Percentiles rank a stretch among this genome's conserved stretches.
Conservation (phyloP, 2,113 vertebrate genomes). For the Xenus cinereus region DNA sequence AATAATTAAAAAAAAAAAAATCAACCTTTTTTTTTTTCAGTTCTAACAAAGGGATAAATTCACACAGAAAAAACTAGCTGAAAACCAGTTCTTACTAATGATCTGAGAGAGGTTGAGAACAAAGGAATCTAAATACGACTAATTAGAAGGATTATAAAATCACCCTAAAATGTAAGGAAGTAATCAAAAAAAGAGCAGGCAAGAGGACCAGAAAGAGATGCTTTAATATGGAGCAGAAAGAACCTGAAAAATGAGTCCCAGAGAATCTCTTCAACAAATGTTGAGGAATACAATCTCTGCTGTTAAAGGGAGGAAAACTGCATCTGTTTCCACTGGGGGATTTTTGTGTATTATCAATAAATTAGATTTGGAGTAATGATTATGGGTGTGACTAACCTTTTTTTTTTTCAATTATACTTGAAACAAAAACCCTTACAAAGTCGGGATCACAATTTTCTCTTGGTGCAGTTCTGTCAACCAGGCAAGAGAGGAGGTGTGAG, state of each 20-base stretch:
- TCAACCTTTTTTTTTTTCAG: background rate
- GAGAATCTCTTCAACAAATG: background rate
- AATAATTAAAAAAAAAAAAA: background rate
- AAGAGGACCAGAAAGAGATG: background rate
- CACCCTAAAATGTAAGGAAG: background rate
- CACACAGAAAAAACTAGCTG: background rate
- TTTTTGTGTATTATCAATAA: background rate
- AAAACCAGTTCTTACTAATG: background rate
- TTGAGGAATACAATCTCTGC: background rate
- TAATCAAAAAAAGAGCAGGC: background rate
- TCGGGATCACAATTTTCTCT: background rate
- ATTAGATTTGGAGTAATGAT: background rate
- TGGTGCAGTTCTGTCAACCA: background rate
- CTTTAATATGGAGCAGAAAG: background rate
- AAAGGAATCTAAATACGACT: background rate
- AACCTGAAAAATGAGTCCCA: background rate
- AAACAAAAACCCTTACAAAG: background rate
- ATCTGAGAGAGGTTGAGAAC: background rate
- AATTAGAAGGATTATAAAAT: background rate
- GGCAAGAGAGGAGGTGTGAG: background rate
- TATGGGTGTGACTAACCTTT: background rate
- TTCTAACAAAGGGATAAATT: background rate
- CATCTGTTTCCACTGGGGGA: background rate
- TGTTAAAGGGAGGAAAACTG: background rate
- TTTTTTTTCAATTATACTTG: background rate